Evolutionary conservation across 1,140 invertebrate species (phyloP).

Genomic region (Sipha flava): DNA sequence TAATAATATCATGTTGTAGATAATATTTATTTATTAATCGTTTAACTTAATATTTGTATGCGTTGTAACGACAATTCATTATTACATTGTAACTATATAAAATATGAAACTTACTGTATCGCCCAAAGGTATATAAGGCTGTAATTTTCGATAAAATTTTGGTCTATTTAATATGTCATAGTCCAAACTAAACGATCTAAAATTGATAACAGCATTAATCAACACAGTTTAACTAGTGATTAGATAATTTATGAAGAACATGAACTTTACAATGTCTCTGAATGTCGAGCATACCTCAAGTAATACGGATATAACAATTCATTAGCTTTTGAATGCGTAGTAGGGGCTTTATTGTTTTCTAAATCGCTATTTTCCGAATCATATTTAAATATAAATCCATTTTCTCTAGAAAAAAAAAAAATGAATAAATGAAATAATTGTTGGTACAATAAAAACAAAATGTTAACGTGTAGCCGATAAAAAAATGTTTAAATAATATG

Average conservation of each 20-base stretch:
- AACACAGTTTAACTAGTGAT: not conserved
- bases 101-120: constrained; percentile 15
- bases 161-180: constrained; percentile 17
- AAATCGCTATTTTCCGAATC: constrained; percentile 32
- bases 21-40: too few species aligned
- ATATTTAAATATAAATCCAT: constrained; percentile 33
- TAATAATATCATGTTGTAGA: too few species aligned
- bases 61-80: too few species aligned
- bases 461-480: not conserved
- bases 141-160: constrained; percentile 28
- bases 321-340: not conserved
- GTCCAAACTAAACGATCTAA: constrained; percentile 23
- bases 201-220: not conserved
- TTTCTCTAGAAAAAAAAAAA: not conserved
- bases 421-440: not conserved
- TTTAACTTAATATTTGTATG: too few species aligned
- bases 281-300: constrained; percentile 22
- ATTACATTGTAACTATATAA: too few species aligned
- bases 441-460: not conserved
- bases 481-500: not conserved
- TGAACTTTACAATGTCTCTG: not conserved
- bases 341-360: not conserved
- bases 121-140: constrained; percentile 17
- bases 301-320: constrained; percentile 24
- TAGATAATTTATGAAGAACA: not conserved